phyloP scores from a whole-genome alignment of 37 sponge, comb jelly and placozoan species.

The Haliclona indistincta region DNA sequence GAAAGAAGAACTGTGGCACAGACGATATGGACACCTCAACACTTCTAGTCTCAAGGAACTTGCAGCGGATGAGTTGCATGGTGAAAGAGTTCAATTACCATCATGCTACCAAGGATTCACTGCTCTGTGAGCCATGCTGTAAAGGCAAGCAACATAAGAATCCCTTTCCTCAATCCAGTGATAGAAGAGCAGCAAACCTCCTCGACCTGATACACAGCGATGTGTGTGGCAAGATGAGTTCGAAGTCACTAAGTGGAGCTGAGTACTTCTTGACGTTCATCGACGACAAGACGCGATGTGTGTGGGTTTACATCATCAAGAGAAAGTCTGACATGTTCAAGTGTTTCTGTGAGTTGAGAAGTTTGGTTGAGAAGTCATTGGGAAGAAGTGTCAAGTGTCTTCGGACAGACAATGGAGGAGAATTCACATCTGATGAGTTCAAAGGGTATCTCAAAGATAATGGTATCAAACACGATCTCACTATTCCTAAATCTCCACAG shows the following conservation, averaged over 20 bases:
- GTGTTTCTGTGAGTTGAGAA: constrained; percentile 24
- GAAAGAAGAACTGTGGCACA: constrained; percentile 57
- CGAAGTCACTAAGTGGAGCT: constrained; percentile 22
- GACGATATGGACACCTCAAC: constrained; percentile 23
- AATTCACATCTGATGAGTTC: constrained; percentile 37
- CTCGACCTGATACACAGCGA: constrained; percentile 29
- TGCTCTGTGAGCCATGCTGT: constrained; percentile 25
- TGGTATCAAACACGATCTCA: constrained; percentile 29
- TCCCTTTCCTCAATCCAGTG: not conserved
- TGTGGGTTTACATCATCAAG: constrained; percentile 25
- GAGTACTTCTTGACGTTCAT: constrained; percentile 40
- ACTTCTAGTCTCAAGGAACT: not conserved
- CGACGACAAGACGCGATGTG: constrained; percentile 18
- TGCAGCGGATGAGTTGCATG: constrained; percentile 3
- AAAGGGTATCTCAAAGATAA: constrained; percentile 11
- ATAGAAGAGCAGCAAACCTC: constrained; percentile 1
- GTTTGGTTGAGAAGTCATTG: not conserved
- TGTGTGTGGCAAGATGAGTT: constrained; percentile 22
- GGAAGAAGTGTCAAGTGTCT: constrained; percentile 16
- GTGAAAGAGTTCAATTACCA: constrained; percentile 11
- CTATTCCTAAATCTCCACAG: constrained; percentile 24
- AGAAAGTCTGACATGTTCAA: constrained; percentile 4
- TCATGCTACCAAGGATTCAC: not conserved
- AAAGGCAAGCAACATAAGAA: constrained; percentile 18
- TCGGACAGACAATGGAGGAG: constrained; percentile 26